Evolutionary conservation across 2,888 invertebrate species (phyloP), one percentile per base, ranked within the genome.

Genomic region (Ophonus ardosiacus): DNA sequence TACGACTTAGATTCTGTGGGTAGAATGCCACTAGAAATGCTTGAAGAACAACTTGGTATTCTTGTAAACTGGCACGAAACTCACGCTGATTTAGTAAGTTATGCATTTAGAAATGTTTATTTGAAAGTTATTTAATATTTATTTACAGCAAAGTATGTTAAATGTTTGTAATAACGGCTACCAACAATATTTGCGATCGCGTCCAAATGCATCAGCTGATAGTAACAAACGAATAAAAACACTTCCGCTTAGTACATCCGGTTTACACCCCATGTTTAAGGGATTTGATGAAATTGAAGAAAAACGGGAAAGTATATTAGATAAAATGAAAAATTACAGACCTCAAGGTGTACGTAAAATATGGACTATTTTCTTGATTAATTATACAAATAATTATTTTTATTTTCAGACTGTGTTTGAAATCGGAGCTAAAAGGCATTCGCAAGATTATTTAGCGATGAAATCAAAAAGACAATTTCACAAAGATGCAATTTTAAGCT

Each of bases 351-450:
- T 95, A 91, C 93, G 93, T 91, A 51, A 13, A 10, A 51, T 13
- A 10, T 43, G 86, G n/a, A 71, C n/a, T 31, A 65, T 38, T 71
- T 71, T 57, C 18, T 40, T 74, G 40, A 17, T 10, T 21, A 10
- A 65, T 76, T 84, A 43, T 17, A 56, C 6, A 81, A 63, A 68
- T 80, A 56, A 17, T 80, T 68, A 71, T 8, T 80, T 86, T 85
- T 86, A 87, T 92, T 93, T 57, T 91, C n/a, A 98, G 97, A 99
- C 98, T 0, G 96, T 99, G 88, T 97, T 99, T 91, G 99, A 99
- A 92, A 93, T 99, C 78, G 96, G 96, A 65, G 94, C 96, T 0
- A 96, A 96, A 89, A 93, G 95, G 88, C 95, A 97, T 89, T 96
- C 97, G 0, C 93, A 94, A 0, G 95, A 95, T 89, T 96, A 96